Evolutionary conservation across 2,797 vertebrate species (phyloP).

Genomic region (Halcyon badia): DNA sequence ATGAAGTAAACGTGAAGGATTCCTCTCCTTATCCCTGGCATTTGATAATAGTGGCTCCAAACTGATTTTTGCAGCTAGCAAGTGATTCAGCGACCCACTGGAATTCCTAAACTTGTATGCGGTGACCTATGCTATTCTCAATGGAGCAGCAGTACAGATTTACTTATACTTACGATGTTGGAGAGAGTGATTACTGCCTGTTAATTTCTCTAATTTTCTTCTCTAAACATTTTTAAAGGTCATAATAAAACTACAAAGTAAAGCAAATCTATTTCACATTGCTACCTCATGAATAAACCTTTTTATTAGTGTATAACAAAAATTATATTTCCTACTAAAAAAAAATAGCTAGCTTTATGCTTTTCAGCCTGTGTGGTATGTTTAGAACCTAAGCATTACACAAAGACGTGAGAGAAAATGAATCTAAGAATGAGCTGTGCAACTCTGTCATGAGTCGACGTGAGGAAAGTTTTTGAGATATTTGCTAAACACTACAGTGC

Average conservation of each 20-base stretch:
- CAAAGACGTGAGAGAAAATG: not conserved
- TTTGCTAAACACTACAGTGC: not conserved
- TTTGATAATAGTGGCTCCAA: not conserved
- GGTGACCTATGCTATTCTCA: not conserved
- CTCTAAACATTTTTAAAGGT: not conserved
- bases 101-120: not conserved
- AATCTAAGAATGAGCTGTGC: not conserved
- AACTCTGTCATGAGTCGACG: not conserved
- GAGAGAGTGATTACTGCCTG: not conserved
- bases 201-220: slow-evolving; percentile 23
- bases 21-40: not conserved
- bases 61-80: not conserved
- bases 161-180: not conserved
- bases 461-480: not conserved
- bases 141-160: not conserved
- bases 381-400: not conserved
- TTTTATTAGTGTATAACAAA: not conserved
- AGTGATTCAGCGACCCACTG: not conserved
- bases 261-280: not conserved
- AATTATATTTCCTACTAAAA: not conserved
- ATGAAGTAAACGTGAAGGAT: not conserved
- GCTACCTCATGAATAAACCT: not conserved
- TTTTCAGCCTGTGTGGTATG: not conserved
- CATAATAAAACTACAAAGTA: not conserved
- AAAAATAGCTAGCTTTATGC: not conserved